A percentile compares a stretch with the other conserved stretches of the same genome.
Conservation (phyloP, 2,113 vertebrate genomes). For the Amphilophus citrinellus region DNA sequence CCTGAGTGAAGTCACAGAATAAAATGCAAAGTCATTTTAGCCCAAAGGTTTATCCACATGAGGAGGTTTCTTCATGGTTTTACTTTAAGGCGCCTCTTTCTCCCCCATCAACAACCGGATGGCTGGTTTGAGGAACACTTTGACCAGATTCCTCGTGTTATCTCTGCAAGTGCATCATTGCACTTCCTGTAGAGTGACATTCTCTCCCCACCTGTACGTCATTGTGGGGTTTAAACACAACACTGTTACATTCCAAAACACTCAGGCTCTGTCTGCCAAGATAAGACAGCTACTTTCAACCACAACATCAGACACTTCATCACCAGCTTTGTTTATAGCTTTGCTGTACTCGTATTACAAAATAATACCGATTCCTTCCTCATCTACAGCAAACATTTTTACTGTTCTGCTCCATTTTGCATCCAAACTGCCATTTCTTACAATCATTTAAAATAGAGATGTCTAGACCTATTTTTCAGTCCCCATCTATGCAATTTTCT, state of each 20-base stretch:
- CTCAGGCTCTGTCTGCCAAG: neutral
- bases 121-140: neutral
- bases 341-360: neutral
- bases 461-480: neutral
- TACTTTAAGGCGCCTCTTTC: neutral
- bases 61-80: neutral
- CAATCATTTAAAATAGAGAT: too few relatives aligned
- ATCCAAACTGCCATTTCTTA: neutral
- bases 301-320: neutral
- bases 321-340: neutral
- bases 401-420: neutral
- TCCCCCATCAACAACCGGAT: neutral
- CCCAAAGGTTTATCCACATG: neutral
- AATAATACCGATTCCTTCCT: neutral
- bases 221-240: slow-evolving; percentile 5
- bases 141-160: slow-evolving; percentile 41
- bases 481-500: neutral
- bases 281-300: slow-evolving; percentile 11
- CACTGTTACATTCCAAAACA: slow-evolving; percentile 24
- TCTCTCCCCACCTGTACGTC: slow-evolving; percentile 30
- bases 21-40: neutral
- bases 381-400: neutral
- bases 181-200: slow-evolving; percentile 67
- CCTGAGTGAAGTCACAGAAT: neutral
- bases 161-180: neutral